Conservation (phyloP, 2,797 vertebrate species). For the Malurus splendens region DNA sequence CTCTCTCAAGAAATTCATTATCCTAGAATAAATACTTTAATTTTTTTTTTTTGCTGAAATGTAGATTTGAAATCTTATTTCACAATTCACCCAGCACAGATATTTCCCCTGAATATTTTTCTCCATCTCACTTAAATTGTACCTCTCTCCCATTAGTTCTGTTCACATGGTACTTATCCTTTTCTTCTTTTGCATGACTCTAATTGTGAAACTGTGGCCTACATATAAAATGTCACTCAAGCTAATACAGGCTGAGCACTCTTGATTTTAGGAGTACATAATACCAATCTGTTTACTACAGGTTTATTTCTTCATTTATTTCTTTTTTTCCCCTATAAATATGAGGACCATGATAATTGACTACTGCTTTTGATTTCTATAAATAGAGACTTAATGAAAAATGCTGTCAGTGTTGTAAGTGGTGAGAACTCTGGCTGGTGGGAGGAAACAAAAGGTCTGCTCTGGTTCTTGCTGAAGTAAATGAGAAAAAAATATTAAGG, state of each 20-base stretch:
- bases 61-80: not conserved
- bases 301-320: not conserved
- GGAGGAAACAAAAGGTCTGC: not conserved
- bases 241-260: not conserved
- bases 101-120: not conserved
- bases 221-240: conserved; percentile 8
- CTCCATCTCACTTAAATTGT: not conserved
- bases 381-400: not conserved
- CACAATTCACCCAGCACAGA: not conserved
- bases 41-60: not conserved
- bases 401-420: not conserved
- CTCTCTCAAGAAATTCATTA: conserved; percentile 37
- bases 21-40: conserved; percentile 23
- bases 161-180: not conserved
- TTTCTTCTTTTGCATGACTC: not conserved
- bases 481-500: not conserved
- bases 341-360: not conserved
- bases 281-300: not conserved
- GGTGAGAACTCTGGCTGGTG: not conserved
- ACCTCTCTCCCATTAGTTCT: not conserved
- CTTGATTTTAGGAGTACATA: not conserved
- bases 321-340: not conserved
- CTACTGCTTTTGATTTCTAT: not conserved
- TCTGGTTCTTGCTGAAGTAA: not conserved
- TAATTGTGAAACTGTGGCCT: conserved; percentile 1